Percentiles rank a stretch among this genome's conserved stretches.
These are phyloP conservation scores for Catostylus mosaicus DNA, from an alignment of 30 jellyfish, hydroid and myxozoan genomes.

Conservation along the genomic window DNA sequence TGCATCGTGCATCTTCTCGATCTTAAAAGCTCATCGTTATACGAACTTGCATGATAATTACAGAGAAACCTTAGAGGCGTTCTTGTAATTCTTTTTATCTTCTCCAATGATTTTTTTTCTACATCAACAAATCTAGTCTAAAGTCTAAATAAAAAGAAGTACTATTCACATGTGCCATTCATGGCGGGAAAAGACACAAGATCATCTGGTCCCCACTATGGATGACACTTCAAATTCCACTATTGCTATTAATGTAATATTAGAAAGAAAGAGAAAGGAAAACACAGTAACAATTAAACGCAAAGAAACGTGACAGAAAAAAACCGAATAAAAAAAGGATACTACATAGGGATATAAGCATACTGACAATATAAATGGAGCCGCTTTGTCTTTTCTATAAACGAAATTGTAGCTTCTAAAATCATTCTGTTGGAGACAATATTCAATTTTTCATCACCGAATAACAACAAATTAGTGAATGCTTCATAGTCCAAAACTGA, in stretches of 20 bases:
- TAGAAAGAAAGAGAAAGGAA: not conserved
- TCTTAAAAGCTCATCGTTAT: no score
- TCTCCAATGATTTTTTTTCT: no score
- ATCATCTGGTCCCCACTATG: not conserved
- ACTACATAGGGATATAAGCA: not conserved
- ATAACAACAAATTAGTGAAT: not conserved
- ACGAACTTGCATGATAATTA: no score
- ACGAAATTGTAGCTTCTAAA: slow-evolving; percentile 8
- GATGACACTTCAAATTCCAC: no score
- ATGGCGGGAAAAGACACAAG: not conserved
- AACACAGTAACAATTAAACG: not conserved
- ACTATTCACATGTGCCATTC: not conserved
- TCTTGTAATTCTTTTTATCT: no score
- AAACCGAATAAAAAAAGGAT: not conserved
- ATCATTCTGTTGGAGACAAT: slow-evolving; percentile 12
- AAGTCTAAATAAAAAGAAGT: not conserved
- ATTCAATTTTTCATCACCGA: not conserved
- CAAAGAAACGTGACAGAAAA: not conserved
- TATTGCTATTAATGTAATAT: no score
- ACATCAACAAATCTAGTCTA: not conserved
- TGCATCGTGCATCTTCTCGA: no score
- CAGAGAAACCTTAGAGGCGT: no score
- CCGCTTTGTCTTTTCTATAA: slow-evolving; percentile 3
- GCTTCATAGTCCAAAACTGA: slow-evolving; percentile 6
- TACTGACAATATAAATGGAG: slow-evolving; percentile 17